These are phyloP conservation scores for Falcunculus frontatus DNA, from an alignment of 2,113 vertebrate genomes.

Conservation along the genomic window DNA sequence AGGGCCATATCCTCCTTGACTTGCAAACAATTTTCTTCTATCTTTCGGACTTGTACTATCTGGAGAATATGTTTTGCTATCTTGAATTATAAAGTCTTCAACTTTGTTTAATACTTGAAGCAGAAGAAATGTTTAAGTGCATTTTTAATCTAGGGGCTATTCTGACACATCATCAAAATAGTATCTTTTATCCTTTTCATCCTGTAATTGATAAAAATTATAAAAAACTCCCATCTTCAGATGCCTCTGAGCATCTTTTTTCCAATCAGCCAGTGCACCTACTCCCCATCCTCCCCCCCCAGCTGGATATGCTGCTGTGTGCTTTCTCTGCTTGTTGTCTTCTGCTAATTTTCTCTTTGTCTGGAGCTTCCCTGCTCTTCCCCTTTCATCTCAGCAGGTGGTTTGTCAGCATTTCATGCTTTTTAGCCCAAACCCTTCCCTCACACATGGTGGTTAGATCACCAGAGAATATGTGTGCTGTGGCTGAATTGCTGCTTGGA, in stretches of 20 bases:
- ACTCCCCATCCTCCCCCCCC: background rate
- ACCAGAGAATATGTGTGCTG: fast-evolving
- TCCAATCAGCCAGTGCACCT: background rate
- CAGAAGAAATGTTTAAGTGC: background rate
- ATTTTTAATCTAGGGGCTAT: background rate
- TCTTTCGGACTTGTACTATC: background rate
- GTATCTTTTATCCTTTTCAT: background rate
- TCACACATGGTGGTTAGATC: background rate
- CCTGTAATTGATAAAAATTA: background rate
- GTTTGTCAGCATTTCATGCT: background rate
- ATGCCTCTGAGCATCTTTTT: background rate
- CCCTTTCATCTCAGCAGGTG: background rate
- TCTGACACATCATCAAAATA: background rate
- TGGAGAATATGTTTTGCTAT: background rate
- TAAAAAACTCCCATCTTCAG: background rate
- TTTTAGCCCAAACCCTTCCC: background rate
- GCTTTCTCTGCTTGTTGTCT: background rate
- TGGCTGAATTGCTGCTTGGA: background rate
- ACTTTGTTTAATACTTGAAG: background rate
- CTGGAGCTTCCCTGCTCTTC: background rate
- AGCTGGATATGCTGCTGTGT: background rate
- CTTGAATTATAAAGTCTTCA: background rate
- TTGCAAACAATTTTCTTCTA: background rate
- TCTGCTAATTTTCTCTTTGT: background rate
- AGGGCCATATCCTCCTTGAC: background rate